Percentiles rank a stretch among this genome's conserved stretches.
phyloP scores from a whole-genome alignment of 2,888 invertebrate species.

The Hemistola chrysoprasaria region DNA sequence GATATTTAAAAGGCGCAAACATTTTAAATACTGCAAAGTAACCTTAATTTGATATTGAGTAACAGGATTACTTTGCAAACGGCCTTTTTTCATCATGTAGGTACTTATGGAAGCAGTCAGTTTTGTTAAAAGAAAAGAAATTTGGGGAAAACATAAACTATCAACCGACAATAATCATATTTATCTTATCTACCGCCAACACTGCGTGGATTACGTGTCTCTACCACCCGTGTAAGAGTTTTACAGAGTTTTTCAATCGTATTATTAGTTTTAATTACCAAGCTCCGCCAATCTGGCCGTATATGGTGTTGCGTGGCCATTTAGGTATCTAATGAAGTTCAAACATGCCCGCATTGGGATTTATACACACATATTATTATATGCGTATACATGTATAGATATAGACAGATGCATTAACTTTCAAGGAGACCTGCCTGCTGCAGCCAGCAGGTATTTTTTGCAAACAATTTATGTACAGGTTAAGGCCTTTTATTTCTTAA shows the following conservation, averaged over 20 bases:
- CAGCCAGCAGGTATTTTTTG: background rate
- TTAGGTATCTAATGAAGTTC: constrained; percentile 21
- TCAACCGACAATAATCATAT: no score
- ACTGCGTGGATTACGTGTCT: no score
- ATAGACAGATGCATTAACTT: constrained; percentile 23
- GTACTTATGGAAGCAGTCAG: no score
- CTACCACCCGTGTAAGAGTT: no score
- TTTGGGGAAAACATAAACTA: no score
- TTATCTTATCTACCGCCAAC: no score
- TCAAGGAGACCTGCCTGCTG: constrained; percentile 18
- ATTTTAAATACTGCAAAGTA: constrained; percentile 5
- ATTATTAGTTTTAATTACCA: constrained; percentile 15
- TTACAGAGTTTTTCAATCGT: constrained; percentile 3
- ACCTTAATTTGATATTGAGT: constrained; percentile 7
- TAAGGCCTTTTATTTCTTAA: constrained; percentile 21
- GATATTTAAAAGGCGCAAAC: constrained; percentile 11
- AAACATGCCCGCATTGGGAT: constrained; percentile 31
- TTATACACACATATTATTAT: no score
- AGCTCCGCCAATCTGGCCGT: constrained; percentile 25
- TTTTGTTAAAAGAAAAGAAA: no score
- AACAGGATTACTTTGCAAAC: no score
- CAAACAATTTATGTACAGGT: background rate
- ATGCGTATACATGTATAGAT: no score
- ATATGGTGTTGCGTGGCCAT: constrained; percentile 27
- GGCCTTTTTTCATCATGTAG: no score